Conservation (phyloP, 2,888 invertebrate genomes). For the Mythimna lalbum region DNA sequence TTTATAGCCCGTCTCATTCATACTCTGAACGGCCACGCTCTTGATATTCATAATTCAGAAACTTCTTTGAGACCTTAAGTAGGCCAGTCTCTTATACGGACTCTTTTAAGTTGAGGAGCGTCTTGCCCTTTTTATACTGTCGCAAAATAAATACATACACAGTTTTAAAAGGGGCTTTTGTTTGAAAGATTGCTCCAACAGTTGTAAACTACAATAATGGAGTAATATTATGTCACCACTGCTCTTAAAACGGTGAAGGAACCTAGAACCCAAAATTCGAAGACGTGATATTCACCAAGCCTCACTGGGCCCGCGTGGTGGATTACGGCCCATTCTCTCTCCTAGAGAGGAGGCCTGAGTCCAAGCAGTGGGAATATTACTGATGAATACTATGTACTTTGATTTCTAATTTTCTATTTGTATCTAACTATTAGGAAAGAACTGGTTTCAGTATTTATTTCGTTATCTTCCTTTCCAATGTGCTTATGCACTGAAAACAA, state of each 20-base stretch:
- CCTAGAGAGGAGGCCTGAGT: no score
- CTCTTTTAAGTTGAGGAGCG: slow-evolving; percentile 19
- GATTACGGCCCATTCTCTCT: no score
- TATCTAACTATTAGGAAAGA: slow-evolving; percentile 5
- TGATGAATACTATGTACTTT: neutral
- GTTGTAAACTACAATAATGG: neutral
- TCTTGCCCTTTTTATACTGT: slow-evolving; percentile 27
- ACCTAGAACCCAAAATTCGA: no score
- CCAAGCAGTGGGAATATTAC: no score
- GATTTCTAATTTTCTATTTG: slow-evolving; percentile 16
- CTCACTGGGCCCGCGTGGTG: no score
- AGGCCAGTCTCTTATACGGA: slow-evolving; percentile 38
- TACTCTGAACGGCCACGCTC: slow-evolving; percentile 37
- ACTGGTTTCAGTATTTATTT: slow-evolving; percentile 8
- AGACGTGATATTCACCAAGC: no score
- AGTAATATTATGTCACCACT: no score
- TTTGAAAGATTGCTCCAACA: neutral
- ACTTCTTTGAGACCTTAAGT: slow-evolving; percentile 52
- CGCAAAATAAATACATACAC: slow-evolving; percentile 13
- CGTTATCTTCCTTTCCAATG: slow-evolving; percentile 23
- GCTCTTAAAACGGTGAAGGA: no score
- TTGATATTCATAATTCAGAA: slow-evolving; percentile 57
- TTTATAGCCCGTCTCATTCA: slow-evolving; percentile 49
- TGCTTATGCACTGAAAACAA: slow-evolving; percentile 17
- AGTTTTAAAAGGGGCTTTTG: slow-evolving; percentile 18